A percentile compares a stretch with the other conserved stretches of the same genome.
These are phyloP conservation scores for Poecilia latipinna DNA, from an alignment of 2,113 vertebrate species.

Conservation along the genomic window DNA sequence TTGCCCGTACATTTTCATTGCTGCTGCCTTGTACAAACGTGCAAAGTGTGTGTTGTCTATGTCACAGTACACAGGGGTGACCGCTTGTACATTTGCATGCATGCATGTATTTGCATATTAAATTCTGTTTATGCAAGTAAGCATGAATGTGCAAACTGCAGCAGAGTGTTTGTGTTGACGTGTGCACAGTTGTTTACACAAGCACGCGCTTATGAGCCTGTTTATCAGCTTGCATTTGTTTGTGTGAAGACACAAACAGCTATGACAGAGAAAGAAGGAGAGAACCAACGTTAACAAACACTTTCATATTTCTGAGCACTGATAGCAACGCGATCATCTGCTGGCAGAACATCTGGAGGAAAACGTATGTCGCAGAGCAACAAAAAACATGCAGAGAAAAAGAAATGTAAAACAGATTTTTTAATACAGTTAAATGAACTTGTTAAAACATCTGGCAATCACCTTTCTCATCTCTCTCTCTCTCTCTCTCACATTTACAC, in stretches of 20 bases:
- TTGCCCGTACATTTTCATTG: conserved; percentile 2
- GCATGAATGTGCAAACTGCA: conserved; percentile 21
- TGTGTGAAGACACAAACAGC: neutral
- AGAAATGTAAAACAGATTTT: conserved; percentile 3
- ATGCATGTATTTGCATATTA: conserved; percentile 42
- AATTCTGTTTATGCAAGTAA: conserved; percentile 30
- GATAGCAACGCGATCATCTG: neutral
- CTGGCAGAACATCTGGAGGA: neutral
- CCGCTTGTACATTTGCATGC: conserved; percentile 27
- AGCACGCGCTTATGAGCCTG: conserved; percentile 1
- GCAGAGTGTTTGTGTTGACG: conserved; percentile 33
- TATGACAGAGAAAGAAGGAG: neutral
- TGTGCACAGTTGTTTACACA: conserved; percentile 28
- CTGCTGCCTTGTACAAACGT: neutral
- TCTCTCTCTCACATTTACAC: conserved; percentile 10
- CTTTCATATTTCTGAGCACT: neutral
- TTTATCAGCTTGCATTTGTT: conserved; percentile 24
- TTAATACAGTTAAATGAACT: conserved; percentile 1
- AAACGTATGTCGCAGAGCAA: neutral
- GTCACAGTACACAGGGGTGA: neutral
- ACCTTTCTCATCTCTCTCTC: neutral
- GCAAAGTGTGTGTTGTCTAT: neutral
- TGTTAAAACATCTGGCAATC: conserved; percentile 8
- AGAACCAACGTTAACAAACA: neutral
- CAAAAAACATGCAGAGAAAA: neutral